A percentile compares a stretch with the other conserved stretches of the same genome.
These are phyloP conservation scores for Erebia palarica DNA, from an alignment of 2,888 invertebrate species.

Conservation along the genomic window DNA sequence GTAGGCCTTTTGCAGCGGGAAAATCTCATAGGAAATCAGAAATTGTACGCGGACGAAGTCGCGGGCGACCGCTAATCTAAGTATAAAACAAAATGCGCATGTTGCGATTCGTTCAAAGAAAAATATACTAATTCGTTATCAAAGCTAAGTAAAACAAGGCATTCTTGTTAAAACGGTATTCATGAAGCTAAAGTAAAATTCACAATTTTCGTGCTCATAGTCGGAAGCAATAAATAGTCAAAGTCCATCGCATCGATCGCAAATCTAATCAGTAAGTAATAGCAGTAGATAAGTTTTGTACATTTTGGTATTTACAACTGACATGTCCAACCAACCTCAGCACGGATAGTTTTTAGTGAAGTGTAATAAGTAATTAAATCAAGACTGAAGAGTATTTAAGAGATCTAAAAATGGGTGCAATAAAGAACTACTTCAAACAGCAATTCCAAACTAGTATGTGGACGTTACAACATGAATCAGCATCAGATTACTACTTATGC, in stretches of 20 bases:
- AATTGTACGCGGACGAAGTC: too few species aligned
- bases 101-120: too few species aligned
- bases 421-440: slow-evolving; percentile 58
- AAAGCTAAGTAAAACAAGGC: not conserved
- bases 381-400: not conserved
- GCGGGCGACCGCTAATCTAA: too few species aligned
- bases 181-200: too few species aligned
- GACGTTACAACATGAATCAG: slow-evolving; percentile 55
- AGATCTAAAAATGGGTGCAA: slow-evolving; percentile 52
- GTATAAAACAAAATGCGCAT: too few species aligned
- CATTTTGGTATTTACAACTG: slow-evolving; percentile 19
- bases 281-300: slow-evolving; percentile 29
- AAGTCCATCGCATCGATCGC: slow-evolving; percentile 32
- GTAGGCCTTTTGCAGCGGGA: too few species aligned
- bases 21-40: too few species aligned
- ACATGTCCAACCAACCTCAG: slow-evolving; percentile 6
- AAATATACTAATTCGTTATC: not conserved
- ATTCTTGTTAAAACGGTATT: too few species aligned
- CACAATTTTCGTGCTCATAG: not conserved
- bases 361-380: not conserved
- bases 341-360: slow-evolving; percentile 9
- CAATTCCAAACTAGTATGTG: slow-evolving; percentile 56
- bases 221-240: slow-evolving; percentile 8
- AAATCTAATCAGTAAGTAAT: slow-evolving; percentile 40
- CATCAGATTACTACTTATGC: slow-evolving; percentile 60